These are phyloP conservation scores for Scaptomyza reducta DNA, from an alignment of 2,888 invertebrate species.

Conservation along the genomic window DNA sequence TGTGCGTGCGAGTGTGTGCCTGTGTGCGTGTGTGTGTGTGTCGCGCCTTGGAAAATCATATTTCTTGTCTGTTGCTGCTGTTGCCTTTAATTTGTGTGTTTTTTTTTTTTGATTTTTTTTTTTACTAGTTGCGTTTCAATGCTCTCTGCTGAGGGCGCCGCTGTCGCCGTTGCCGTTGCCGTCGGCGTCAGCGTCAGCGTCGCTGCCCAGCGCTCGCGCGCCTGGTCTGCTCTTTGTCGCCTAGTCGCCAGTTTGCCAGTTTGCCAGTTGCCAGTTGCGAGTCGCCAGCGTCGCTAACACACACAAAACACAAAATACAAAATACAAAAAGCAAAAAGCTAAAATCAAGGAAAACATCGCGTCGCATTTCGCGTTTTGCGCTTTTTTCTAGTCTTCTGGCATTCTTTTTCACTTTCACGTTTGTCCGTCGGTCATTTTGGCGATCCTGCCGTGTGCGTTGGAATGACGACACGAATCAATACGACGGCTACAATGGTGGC, in stretches of 20 bases:
- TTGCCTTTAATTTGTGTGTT: conserved; percentile 66
- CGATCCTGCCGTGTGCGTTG: conserved; percentile 23
- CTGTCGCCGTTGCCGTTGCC: conserved; percentile 25
- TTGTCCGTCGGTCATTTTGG: conserved; percentile 8
- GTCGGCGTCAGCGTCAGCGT: conserved; percentile 21
- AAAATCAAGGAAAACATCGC: conserved; percentile 27
- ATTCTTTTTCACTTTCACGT: conserved; percentile 28
- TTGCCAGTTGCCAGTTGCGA: conserved; percentile 27
- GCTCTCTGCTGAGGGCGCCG: conserved; percentile 74
- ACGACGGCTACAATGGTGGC: conserved; percentile 65
- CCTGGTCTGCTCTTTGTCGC: conserved; percentile 51
- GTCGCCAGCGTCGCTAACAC: conserved; percentile 53
- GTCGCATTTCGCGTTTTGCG: conserved; percentile 57
- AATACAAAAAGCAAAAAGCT: not conserved
- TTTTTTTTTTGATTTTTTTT: not conserved
- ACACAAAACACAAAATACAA: conserved; percentile 41
- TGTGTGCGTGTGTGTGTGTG: conserved; percentile 30
- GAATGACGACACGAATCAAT: conserved; percentile 34
- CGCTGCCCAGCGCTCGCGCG: conserved; percentile 36
- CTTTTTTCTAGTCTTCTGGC: no score
- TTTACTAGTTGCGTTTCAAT: conserved; percentile 65
- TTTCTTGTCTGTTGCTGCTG: conserved; percentile 43
- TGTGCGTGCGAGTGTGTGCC: conserved; percentile 22
- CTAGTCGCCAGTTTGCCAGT: conserved; percentile 31
- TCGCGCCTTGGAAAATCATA: conserved; percentile 68